Percentiles rank a stretch among this genome's conserved stretches.
Conservation (phyloP, 2,888 invertebrate species). For the Torymus aiolomorphi region DNA sequence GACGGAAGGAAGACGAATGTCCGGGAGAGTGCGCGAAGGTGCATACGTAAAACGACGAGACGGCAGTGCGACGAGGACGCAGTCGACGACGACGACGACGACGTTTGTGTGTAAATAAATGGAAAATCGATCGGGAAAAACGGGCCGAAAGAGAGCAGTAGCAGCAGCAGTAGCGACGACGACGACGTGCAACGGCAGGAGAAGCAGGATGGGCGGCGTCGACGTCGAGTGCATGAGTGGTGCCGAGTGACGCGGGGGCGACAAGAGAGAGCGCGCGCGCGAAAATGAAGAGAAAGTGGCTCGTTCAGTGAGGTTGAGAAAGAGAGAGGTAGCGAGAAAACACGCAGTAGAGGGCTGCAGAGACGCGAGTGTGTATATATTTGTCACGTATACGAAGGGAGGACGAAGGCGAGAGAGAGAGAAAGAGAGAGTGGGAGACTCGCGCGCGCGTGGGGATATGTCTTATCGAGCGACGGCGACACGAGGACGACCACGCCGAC, state of each 20-base stretch:
- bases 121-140: slow-evolving; percentile 3
- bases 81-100: slow-evolving; percentile 43
- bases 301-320: slow-evolving; percentile 31
- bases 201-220: slow-evolving; percentile 1
- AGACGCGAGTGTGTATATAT: neutral
- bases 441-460: neutral
- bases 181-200: neutral
- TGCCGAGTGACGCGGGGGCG: slow-evolving; percentile 9
- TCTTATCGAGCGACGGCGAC: slow-evolving; percentile 4
- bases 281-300: slow-evolving; percentile 21
- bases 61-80: slow-evolving; percentile 9
- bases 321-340: neutral
- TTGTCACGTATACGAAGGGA: neutral
- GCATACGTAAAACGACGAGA: neutral
- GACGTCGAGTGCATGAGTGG: neutral
- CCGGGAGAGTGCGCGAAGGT: too few relatives aligned
- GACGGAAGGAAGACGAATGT: too few relatives aligned
- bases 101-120: slow-evolving; percentile 48
- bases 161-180: neutral
- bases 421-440: neutral
- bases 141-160: slow-evolving; percentile 3
- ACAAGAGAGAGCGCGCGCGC: slow-evolving; percentile 4
- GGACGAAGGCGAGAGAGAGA: neutral
- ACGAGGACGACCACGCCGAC: too few relatives aligned
- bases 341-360: neutral